Evolutionary conservation across 2,888 invertebrate species (phyloP).

Genomic region (Stenodema calcarata): DNA sequence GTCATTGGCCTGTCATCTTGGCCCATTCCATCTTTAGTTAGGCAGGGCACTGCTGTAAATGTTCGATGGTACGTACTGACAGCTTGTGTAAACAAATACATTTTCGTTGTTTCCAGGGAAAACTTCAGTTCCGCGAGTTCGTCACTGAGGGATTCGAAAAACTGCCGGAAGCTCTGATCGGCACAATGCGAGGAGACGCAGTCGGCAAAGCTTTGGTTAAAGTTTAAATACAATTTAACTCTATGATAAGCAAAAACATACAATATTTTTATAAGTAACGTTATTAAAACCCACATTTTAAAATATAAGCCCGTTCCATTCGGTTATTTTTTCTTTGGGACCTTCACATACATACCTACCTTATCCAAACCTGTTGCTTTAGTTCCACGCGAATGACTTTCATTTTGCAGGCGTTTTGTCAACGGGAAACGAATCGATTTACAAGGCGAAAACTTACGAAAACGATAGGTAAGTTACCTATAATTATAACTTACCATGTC

Average conservation of each 20-base stretch:
- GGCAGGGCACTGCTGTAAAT: too few relatives aligned
- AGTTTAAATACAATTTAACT: constrained; percentile 61
- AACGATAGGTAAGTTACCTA: too few relatives aligned
- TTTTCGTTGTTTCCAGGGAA: constrained; percentile 64
- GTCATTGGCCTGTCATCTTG: too few relatives aligned
- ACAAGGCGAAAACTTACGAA: too few relatives aligned
- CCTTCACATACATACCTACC: not conserved
- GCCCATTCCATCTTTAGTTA: too few relatives aligned
- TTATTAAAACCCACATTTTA: not conserved
- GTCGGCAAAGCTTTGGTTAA: constrained; percentile 75
- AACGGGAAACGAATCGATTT: too few relatives aligned
- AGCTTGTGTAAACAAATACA: not conserved
- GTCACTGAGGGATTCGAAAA: constrained; percentile 76
- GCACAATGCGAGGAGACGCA: constrained; percentile 71
- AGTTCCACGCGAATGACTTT: too few relatives aligned
- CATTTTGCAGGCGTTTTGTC: too few relatives aligned
- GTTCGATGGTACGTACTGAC: too few relatives aligned
- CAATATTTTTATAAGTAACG: not conserved
- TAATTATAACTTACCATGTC: too few relatives aligned
- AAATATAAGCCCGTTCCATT: not conserved
- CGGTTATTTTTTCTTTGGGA: too few relatives aligned
- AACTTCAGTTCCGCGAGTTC: constrained; percentile 74
- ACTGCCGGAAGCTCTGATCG: constrained; percentile 73
- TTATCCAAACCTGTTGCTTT: not conserved
- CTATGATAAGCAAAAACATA: not conserved